Evolutionary conservation across 2,113 vertebrate genomes (phyloP).

Genomic region (Muscicapa adusta): DNA sequence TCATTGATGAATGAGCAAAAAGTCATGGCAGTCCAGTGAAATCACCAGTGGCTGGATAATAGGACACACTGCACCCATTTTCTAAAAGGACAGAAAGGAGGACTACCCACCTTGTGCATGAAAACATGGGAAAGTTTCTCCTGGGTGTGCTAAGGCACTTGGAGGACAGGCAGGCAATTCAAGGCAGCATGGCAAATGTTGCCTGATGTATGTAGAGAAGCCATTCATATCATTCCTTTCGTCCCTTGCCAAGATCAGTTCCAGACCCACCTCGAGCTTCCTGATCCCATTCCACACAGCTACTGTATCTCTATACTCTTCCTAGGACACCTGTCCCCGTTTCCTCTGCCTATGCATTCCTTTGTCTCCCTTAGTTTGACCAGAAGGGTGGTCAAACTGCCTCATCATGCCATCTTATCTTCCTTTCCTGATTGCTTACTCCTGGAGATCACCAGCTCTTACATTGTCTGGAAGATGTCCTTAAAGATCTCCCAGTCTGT

Average conservation of each 20-base stretch:
- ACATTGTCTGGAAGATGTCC: accelerated
- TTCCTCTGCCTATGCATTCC: background rate
- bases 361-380: background rate
- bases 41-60: background rate
- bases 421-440: background rate
- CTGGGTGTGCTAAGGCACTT: background rate
- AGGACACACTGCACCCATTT: background rate
- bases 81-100: background rate
- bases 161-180: no score
- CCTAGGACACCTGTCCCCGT: accelerated
- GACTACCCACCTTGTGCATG: accelerated
- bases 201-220: accelerated
- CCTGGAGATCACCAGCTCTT: background rate
- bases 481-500: background rate
- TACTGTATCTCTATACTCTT: accelerated
- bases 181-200: background rate
- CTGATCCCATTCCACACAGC: background rate
- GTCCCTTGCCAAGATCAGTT: background rate
- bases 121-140: background rate
- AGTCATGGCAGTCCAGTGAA: background rate
- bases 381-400: background rate
- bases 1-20: background rate
- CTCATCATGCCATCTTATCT: accelerated
- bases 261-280: background rate
- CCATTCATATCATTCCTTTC: background rate